Conservation (phyloP, 2,888 invertebrate species). For the Laspeyria flexula region DNA sequence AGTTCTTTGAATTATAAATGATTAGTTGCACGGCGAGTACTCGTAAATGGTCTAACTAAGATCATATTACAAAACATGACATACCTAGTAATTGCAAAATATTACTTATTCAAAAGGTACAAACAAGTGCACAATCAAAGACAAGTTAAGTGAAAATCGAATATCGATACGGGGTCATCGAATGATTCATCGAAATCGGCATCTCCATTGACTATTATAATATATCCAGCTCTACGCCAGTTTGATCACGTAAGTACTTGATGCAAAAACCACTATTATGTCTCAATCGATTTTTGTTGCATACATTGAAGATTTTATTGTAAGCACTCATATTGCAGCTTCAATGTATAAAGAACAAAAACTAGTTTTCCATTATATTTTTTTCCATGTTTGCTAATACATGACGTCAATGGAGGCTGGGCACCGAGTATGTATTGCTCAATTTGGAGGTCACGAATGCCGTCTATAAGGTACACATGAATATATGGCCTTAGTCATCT, state of each 20-base stretch:
- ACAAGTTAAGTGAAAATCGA: constrained; percentile 32
- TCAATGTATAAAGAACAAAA: constrained; percentile 21
- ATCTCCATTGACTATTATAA: constrained; percentile 64
- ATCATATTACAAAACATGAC: not conserved
- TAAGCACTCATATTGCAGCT: not conserved
- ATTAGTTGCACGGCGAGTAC: no score
- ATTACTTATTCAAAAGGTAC: constrained; percentile 5
- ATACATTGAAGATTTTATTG: constrained; percentile 24
- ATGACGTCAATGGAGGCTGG: constrained; percentile 58
- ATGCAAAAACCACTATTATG: constrained; percentile 12
- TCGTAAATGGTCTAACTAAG: no score
- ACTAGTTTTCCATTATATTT: not conserved
- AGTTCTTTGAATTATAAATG: no score
- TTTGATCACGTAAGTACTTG: constrained; percentile 44
- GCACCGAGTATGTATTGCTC: constrained; percentile 37
- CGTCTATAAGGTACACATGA: constrained; percentile 24
- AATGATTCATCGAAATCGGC: constrained; percentile 65
- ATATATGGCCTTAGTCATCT: constrained; percentile 56
- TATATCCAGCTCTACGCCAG: constrained; percentile 51
- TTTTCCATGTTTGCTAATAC: constrained; percentile 17
- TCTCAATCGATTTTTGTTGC: not conserved
- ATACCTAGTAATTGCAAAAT: not conserved
- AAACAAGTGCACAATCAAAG: constrained; percentile 22
- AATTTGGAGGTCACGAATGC: constrained; percentile 49
- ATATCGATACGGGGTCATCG: constrained; percentile 41